Evolutionary conservation across 2,797 vertebrate genomes (phyloP), one percentile per base, ranked within the genome.

Genomic region (Eospalax fontanierii): DNA sequence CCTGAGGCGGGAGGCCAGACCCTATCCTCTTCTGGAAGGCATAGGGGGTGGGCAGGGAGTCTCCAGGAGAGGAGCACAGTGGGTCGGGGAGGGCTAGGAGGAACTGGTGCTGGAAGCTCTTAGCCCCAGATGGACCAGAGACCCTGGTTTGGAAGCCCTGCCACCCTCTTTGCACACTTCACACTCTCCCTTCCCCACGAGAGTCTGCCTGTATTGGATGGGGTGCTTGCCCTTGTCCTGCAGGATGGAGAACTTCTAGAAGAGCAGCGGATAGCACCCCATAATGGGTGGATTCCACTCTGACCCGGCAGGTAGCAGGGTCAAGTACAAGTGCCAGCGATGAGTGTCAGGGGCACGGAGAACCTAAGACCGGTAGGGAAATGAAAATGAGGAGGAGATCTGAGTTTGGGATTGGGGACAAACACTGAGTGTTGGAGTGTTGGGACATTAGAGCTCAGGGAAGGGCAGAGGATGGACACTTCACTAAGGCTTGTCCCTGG

Each of bases 1-100:
- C 93, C 96, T 94, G 86, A 95, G 96, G 88, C 50, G 84, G 74
- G 38, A 95, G 84, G 68, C 35, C 43, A 95, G 94, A 88, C 33
- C 83, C 75, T 40, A 81, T 87, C 71, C 71, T 87, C 61, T 90
- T 93, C 80, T 78, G 71, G 91, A 92, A 94, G 89, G 83, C 92
- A 68, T 75, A 38, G 0, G 46, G 38, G 12, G 15, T 59, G 80
- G 40, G 74, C 71, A 74, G 89, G 61, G 87, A 81, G 46, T 84
- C n/a, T 35, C 71, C 15, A 24, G 16, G n/a, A 38, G 21, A 73
- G 57, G 78, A 73, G 59, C 82, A 73, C 35, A 14, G 3, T 3
- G 66, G 74, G 65, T n/a, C 33, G 68, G 76, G 71, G 61, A n/a
- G 57, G 59, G 40, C 26, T 4, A 15, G 50, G 61, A 59, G 28